Evolutionary conservation across 1,140 invertebrate species (phyloP).

Genomic region (Drosophila asahinai): DNA sequence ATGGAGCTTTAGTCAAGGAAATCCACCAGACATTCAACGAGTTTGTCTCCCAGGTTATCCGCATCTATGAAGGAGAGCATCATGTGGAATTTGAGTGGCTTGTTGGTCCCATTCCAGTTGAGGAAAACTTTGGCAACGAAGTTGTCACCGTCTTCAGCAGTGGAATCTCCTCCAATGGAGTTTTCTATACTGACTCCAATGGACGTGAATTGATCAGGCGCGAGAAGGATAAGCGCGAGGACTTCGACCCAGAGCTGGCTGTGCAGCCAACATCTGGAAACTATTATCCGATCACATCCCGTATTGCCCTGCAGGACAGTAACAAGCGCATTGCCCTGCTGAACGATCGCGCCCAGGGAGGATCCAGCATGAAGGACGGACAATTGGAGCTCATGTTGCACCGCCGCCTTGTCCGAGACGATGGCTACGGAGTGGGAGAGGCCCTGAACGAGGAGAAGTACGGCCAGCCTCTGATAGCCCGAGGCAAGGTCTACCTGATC

Average conservation of each 20-base stretch:
- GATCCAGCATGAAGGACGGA: constrained; percentile 91
- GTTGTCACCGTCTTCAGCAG: constrained; percentile 91
- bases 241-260: constrained; percentile 91
- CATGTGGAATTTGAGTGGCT: constrained; percentile 96
- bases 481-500: constrained; percentile 90
- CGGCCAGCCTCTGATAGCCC: constrained; percentile 91
- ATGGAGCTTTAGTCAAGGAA: constrained; percentile 92
- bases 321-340: constrained; percentile 88
- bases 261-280: constrained; percentile 90
- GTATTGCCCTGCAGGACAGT: constrained; percentile 88
- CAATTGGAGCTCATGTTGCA: constrained; percentile 95
- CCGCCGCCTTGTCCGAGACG: constrained; percentile 94
- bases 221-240: constrained; percentile 89
- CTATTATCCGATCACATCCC: constrained; percentile 96
- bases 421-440: constrained; percentile 97
- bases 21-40: constrained; percentile 91
- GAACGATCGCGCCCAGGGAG: constrained; percentile 95
- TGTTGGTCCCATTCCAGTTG: constrained; percentile 96
- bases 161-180: constrained; percentile 87
- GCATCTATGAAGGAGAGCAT: constrained; percentile 89
- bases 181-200: constrained; percentile 98
- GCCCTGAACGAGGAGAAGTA: constrained; percentile 94
- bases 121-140: constrained; percentile 92
- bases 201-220: constrained; percentile 94
- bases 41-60: constrained; percentile 93